Base-by-base conservation (phyloP, 2,888 invertebrate genomes). In the Pseudoips prasinana region DNA sequence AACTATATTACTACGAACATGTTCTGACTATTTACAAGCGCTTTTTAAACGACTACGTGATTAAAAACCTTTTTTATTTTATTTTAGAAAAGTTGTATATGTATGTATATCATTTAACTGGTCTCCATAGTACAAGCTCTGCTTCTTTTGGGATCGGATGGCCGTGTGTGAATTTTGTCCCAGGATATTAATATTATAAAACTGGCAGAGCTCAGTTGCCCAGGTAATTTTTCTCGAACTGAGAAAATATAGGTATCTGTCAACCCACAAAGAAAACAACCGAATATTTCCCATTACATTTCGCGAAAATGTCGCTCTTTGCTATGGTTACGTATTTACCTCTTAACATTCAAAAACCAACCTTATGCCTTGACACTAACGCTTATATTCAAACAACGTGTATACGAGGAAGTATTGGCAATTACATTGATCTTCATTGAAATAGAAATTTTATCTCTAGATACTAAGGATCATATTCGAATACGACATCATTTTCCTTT, bases 241-340 rank as follows among this genome's bases (percentile, higher is more conserved):
- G 18, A 18, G 18, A 18, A 6, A 18, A 6, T 18, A 5, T 5
- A 23, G 2, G 23, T 4, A 4, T 8, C 23, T 23, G 3, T 14
- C 14, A 14, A 3, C 14, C 14, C 14, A 14, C 25, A 36, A 51
- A 56, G 43, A 50, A 33, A 47, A 45, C 33, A 45, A 57, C 54
- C 42, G 46, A 54, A 60, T 42, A 51, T 48, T 39, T 50, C 35
- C 26, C 46, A 36, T 33, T 28, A 30, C 20, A 34, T 33, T 43
- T 31, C 22, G 35, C 25, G 39, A 35, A 45, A 40, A 38, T 20
- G n/a, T 20, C 7, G 2, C 7, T n/a, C 20, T 14, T 5, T 20
- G 3, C n/a, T 20, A 7, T 32, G 25, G 33, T 35, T 29, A 39
- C 28, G 28, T 48, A 42, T 42, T 47, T 52, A 39, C 29, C 11